Base-by-base conservation (phyloP, 37 sponge, comb jelly and placozoan species). In the Agelas oroides region DNA sequence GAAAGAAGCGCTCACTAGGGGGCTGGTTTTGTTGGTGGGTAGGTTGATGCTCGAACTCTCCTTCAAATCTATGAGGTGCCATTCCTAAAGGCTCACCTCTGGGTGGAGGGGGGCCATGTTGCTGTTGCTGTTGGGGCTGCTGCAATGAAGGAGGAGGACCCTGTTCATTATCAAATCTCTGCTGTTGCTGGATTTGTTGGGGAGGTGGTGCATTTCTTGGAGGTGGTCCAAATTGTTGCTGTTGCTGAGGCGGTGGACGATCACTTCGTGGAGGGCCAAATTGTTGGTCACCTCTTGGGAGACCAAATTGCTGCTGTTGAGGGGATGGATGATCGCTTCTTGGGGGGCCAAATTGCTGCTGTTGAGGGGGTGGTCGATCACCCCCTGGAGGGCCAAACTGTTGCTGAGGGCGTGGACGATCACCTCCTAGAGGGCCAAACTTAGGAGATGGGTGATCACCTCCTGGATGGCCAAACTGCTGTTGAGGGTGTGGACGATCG, bases 241-340 rank as follows among this genome's bases (percentile, higher is more conserved):
- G 46, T 8, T 46, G 46, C 46, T 46, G 79, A 3, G 33, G 36
- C 40, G 79, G 66, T 38, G 79, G 53, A 38, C 37, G 30, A 41
- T 41, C 28, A 34, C 5, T 28, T 27, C 13, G 54, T 34, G 31
- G 53, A 2, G 53, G 52, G n/a, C 53, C 39, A 35, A 34, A 17
- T 19, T 61, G 63, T 32, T 37, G 77, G 27, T 60, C 77, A 20
- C 62, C 31, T 46, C 46, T 8, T 46, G 31, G 57, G 8, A 5
- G 60, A 40, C 61, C 57, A 38, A 55, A 11, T 5, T 80, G 81
- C n/a, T 53, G 81, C 35, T 68, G 70, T 19, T 78, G 78, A 27
- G n/a, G 59, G 21, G 76, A 59, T 2, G 54, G 52, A 24, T 52
- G 35, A 11, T 70, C 33, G 3, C 3, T 12, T 3, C 63, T 53